Evolutionary conservation across 1,140 invertebrate species (phyloP), one percentile per base, ranked within the genome.

Genomic region (Monomorium pharaonis): DNA sequence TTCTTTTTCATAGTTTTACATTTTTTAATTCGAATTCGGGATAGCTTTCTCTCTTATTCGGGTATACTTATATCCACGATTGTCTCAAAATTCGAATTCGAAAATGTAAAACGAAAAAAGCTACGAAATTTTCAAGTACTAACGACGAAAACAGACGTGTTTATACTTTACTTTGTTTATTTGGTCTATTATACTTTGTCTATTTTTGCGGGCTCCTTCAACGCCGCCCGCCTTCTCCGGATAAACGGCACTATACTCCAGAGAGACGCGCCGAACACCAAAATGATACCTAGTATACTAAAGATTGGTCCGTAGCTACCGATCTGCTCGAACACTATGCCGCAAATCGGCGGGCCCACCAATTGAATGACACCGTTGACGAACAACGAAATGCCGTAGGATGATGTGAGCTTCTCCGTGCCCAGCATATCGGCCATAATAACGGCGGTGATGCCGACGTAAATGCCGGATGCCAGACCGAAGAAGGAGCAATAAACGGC

Each of bases 401-500:
- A 98, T 0, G 97, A 98, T 74, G 97, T 97, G 3, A 98, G 92
- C n/a, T 97, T 95, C 88, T 98, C 98, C 1, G 97, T 96, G 0
- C 98, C 98, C 1, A 98, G 92, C 96, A 98, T 97, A 93, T 98
- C 97, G 0, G 97, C 97, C 97, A 98, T 98, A 0, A 98, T 97
- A 37, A 98, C 96, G 2, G 98, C 97, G 1, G 97, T 98, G 1
- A 98, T 97, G 18, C 98, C 98, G 0, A 98, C 97, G 92, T 98
- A 98, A n/a, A 97, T 96, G n/a, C 98, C 98, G 0, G 98, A 98
- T 10, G 97, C 96, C 4, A 98, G 93, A 0, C 98, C 98, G 92
- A 98, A 98, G 1, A 97, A 91, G 1, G 96, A 96, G 93, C 97
- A 98, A 89, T 96, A 97, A 14, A 96, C 94, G 49, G 97, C 96